phyloP scores from a whole-genome alignment of 2,797 vertebrate genomes.

The Erethizon dorsatum region DNA sequence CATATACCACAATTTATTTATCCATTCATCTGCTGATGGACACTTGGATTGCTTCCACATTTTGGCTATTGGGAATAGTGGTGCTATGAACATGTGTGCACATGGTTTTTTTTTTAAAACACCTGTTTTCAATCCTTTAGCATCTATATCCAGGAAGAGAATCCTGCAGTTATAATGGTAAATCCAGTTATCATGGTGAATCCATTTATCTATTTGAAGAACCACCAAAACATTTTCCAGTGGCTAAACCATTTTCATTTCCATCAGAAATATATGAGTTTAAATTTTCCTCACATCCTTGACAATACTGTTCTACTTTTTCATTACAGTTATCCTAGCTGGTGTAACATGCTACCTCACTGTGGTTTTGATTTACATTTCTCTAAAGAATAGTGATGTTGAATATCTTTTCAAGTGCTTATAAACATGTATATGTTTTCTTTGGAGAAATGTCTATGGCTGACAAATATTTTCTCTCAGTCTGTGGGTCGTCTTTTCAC shows the following conservation, averaged over 20 bases:
- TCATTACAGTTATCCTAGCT: neutral
- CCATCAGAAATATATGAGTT: neutral
- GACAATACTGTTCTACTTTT: neutral
- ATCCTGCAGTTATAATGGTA: neutral
- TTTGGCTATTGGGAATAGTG: neutral
- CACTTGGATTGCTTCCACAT: neutral
- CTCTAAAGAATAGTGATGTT: neutral
- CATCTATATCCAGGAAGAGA: neutral
- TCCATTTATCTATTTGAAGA: neutral
- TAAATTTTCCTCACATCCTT: neutral
- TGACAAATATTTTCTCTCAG: neutral
- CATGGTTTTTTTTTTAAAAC: neutral
- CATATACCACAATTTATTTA: neutral
- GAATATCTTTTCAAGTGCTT: neutral
- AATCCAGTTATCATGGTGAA: neutral
- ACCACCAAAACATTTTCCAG: neutral
- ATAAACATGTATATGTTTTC: neutral
- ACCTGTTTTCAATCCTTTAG: conserved; percentile 21
- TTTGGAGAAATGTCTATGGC: neutral
- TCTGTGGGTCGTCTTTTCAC: neutral
- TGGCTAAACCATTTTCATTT: neutral
- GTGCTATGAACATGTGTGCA: neutral
- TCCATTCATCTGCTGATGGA: neutral
- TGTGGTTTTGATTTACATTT: neutral
- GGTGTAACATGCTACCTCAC: neutral